Base-by-base conservation (phyloP, 2,797 vertebrate genomes). In the Carapus acus region DNA sequence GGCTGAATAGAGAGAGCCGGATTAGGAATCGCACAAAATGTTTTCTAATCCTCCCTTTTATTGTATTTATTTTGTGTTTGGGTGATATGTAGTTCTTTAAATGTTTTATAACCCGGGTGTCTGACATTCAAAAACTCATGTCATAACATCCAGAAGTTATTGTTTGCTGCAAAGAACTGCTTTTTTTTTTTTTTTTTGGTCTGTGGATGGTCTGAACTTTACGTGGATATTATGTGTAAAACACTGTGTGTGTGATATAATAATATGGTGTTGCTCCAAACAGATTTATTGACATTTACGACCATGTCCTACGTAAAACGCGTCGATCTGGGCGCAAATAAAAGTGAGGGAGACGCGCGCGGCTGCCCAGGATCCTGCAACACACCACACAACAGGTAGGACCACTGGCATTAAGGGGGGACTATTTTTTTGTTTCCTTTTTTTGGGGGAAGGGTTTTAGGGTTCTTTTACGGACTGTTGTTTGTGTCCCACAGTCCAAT, bases 251-350 rank as follows among this genome's bases (percentile, higher is more conserved):
- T 80, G 77, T 83, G 59, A 64, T 67, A n/a, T 36, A 31, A 77
- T 74, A 78, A 74, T 71, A 73, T 63, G 49, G 3, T 55, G 27
- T 57, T 65, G 59, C 67, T 46, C 50, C 59, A 57, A 73, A 75
- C 78, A 73, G 49, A 70, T 68, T 76, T 79, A 74, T 71, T 78
- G 69, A 78, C 65, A 65, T 80, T 82, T 76, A 80, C 73, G 77
- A 71, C 69, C 41, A 65, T 50, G 66, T 51, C 50, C 17, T 40
- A 15, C 38, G 57, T 78, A 76, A 81, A 85, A 76, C 43, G 21
- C 23, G 1, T 41, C 9, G 49, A 44, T 66, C 61, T 46, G 17
- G 47, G 20, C 29, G 49, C 47, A 13, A 86, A 88, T 88, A 89
- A 82, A 85, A 79, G 61, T 62, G 33, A 15, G 23, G 57, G 21